A percentile compares a stretch with the other conserved stretches of the same genome.
Evolutionary conservation across 2,113 vertebrate genomes (phyloP).

Genomic region (Nibea albiflora): DNA sequence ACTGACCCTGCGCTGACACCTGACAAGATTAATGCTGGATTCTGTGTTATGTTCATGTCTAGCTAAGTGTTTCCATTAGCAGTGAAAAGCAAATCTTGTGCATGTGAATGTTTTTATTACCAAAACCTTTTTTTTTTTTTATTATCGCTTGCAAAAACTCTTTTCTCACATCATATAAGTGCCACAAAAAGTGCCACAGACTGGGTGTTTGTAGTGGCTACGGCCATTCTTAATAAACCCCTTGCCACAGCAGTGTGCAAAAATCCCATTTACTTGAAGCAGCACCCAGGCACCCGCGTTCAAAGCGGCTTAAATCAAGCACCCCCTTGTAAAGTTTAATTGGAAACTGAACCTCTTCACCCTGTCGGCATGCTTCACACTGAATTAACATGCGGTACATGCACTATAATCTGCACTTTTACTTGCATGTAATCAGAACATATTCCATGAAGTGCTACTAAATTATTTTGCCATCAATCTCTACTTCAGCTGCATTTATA

Average conservation of each 20-base stretch:
- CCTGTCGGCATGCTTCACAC: neutral
- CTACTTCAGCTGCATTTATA: neutral
- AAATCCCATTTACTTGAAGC: constrained; percentile 3
- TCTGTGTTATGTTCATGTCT: neutral
- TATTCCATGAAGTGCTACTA: neutral
- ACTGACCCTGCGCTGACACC: neutral
- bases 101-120: neutral
- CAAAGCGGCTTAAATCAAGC: neutral
- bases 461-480: neutral
- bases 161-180: neutral
- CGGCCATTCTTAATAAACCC: neutral
- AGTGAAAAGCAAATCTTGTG: neutral
- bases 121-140: too few species aligned
- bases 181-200: neutral
- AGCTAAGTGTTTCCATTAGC: neutral
- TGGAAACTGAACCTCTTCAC: constrained; percentile 10
- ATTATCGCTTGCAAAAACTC: neutral
- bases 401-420: neutral
- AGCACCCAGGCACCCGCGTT: neutral
- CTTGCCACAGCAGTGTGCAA: neutral
- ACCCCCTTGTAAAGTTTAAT: constrained; percentile 16
- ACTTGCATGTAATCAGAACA: neutral
- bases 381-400: neutral
- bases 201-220: neutral
- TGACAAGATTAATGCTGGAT: neutral